Conservation (phyloP, 2,113 vertebrate genomes). For the Serinus canaria region DNA sequence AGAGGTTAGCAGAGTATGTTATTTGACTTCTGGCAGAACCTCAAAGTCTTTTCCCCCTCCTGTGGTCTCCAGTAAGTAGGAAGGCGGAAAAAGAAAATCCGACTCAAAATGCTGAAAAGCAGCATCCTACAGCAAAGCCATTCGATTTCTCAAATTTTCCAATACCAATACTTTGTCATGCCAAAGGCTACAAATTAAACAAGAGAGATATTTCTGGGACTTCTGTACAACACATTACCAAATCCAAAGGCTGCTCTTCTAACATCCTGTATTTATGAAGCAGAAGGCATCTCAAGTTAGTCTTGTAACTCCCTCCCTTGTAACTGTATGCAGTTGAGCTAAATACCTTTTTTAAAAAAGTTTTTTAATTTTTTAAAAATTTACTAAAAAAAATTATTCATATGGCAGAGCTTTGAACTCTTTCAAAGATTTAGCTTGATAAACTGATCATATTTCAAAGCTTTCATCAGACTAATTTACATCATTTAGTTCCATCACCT, state of each 20-base stretch:
- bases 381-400: not conserved
- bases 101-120: not conserved
- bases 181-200: slow-evolving; percentile 66
- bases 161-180: slow-evolving; percentile 52
- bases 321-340: not conserved
- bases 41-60: not conserved
- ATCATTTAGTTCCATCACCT: not conserved
- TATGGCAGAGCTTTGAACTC: slow-evolving; percentile 31
- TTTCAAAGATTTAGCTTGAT: slow-evolving; percentile 18
- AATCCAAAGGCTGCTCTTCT: not conserved
- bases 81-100: not conserved
- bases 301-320: not conserved
- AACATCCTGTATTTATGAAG: slow-evolving; percentile 25
- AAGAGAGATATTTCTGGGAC: slow-evolving; percentile 44
- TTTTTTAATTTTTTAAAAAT: too few relatives aligned
- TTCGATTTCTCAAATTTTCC: slow-evolving; percentile 28
- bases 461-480: not conserved
- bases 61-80: not conserved
- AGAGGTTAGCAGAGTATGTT: not conserved
- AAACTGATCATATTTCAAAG: not conserved
- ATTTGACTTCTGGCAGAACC: slow-evolving; percentile 6
- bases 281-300: slow-evolving; percentile 9
- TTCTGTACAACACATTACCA: slow-evolving; percentile 49
- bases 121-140: slow-evolving; percentile 15
- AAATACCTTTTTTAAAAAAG: not conserved